Evolutionary conservation across 1,140 invertebrate genomes (phyloP).

Genomic region (Heliconius eleuchia): DNA sequence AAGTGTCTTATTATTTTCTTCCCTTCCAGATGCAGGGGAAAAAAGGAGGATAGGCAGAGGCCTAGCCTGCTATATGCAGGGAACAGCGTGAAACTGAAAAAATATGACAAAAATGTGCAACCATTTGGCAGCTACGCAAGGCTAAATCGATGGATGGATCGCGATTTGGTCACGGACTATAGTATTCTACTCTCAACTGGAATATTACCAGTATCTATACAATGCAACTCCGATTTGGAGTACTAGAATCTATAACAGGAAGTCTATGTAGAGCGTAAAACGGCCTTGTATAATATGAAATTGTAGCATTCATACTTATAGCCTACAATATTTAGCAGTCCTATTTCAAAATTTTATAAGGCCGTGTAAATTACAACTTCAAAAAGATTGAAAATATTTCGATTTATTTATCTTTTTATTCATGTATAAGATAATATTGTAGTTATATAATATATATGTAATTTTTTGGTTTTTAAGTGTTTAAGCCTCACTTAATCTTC

Average conservation of each 20-base stretch:
- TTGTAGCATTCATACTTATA: background rate
- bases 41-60: too few species aligned
- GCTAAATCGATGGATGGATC: background rate
- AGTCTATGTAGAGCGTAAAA: conserved; percentile 2
- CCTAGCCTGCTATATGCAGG: too few species aligned
- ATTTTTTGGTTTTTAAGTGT: background rate
- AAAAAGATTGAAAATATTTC: background rate
- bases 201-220: background rate
- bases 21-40: too few species aligned
- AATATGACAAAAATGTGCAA: background rate
- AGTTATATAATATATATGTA: too few species aligned
- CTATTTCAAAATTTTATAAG: background rate
- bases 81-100: too few species aligned
- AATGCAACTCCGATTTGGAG: conserved; percentile 5
- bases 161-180: conserved; percentile 7
- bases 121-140: conserved; percentile 11
- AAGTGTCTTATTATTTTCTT: too few species aligned
- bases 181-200: background rate
- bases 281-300: conserved; percentile 1
- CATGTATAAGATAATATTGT: too few species aligned
- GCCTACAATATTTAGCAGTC: background rate
- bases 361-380: background rate
- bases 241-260: conserved; percentile 11
- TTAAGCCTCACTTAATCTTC: background rate
- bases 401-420: background rate